Evolutionary conservation across 2,888 invertebrate species (phyloP).

Genomic region (Trichogramma evanescens): DNA sequence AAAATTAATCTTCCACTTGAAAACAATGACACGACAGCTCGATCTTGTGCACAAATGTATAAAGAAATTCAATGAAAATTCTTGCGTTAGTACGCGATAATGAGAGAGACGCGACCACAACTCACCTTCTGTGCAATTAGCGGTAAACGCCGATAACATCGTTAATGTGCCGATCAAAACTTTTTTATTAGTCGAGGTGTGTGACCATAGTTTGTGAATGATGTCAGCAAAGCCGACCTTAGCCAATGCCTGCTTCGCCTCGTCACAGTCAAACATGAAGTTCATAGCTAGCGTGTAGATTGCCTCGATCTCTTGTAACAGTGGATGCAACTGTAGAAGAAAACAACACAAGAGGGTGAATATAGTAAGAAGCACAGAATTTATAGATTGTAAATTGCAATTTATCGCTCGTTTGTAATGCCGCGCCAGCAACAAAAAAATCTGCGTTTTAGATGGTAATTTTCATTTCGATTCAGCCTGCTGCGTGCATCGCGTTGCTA

Average conservation of each 20-base stretch:
- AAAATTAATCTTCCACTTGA: not conserved
- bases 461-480: conserved; percentile 40
- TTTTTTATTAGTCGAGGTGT: conserved; percentile 57
- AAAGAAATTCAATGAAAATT: too few relatives aligned
- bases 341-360: conserved; percentile 1
- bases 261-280: conserved; percentile 52
- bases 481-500: too few relatives aligned
- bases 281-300: conserved; percentile 55
- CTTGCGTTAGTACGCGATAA: too few relatives aligned
- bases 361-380: not conserved
- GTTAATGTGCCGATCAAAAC: conserved; percentile 53
- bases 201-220: conserved; percentile 61
- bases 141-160: conserved; percentile 58
- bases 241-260: conserved; percentile 54
- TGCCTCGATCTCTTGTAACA: conserved; percentile 54
- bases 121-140: conserved; percentile 57
- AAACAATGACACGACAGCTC: too few relatives aligned
- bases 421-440: not conserved
- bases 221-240: conserved; percentile 54
- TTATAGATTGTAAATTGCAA: not conserved
- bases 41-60: too few relatives aligned
- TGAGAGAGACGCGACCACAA: not conserved
- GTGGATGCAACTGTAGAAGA: conserved; percentile 45
- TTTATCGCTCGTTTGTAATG: too few relatives aligned
- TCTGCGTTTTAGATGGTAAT: conserved; percentile 28